Evolutionary conservation across 2,113 vertebrate species (phyloP).

Genomic region (Grammomys surdaster): DNA sequence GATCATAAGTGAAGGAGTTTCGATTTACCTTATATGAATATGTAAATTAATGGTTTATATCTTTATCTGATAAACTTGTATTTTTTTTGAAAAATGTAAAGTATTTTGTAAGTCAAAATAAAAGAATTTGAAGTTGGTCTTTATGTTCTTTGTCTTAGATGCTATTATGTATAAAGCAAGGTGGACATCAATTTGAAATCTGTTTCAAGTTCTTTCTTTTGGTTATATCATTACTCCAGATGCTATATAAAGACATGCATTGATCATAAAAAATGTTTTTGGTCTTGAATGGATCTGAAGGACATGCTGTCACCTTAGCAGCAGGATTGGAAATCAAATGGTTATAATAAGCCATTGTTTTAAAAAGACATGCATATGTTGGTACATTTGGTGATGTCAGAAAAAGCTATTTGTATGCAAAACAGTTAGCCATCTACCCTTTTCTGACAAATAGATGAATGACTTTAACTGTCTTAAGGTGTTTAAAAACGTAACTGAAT

Average conservation of each 20-base stretch:
- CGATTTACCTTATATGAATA: neutral
- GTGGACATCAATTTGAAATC: neutral
- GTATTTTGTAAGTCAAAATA: neutral
- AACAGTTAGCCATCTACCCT: neutral
- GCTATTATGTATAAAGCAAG: slow-evolving; percentile 8
- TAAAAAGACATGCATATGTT: slow-evolving; percentile 1
- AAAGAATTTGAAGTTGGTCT: neutral
- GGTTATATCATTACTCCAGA: neutral
- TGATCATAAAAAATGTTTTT: slow-evolving; percentile 14
- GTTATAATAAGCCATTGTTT: neutral
- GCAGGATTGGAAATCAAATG: neutral
- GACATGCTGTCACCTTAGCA: neutral
- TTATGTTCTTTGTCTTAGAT: slow-evolving; percentile 48
- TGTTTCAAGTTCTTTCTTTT: slow-evolving; percentile 31
- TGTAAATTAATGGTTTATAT: neutral
- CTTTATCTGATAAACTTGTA: neutral
- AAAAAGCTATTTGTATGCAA: slow-evolving; percentile 21
- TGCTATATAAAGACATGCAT: neutral
- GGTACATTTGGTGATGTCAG: neutral
- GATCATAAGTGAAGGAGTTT: slow-evolving; percentile 3
- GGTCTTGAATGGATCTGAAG: neutral
- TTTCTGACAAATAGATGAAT: neutral
- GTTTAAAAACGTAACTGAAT: neutral
- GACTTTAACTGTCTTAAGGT: neutral
- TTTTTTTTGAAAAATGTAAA: slow-evolving; percentile 37